These are phyloP conservation scores for Drosophila nikananu DNA, from an alignment of 1,140 invertebrate genomes.

Conservation along the genomic window DNA sequence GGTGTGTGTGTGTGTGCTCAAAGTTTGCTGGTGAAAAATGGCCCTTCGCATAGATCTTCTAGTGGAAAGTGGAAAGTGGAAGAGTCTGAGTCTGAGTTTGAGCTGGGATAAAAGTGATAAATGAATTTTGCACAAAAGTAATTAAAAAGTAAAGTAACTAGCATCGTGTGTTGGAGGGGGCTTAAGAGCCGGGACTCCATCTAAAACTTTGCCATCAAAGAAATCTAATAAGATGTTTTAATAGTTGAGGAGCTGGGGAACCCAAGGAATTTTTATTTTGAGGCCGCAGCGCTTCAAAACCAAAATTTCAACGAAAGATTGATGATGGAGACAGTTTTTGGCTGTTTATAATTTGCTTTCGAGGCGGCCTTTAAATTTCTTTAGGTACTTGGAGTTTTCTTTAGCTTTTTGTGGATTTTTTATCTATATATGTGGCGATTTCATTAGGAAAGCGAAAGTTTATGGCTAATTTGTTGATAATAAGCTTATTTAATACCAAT, in stretches of 20 bases:
- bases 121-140: slow-evolving; percentile 84
- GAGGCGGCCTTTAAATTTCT: background rate
- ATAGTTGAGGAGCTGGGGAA: slow-evolving; percentile 57
- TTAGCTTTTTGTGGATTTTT: background rate
- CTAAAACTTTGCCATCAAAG: slow-evolving; percentile 74
- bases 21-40: slow-evolving; percentile 81
- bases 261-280: slow-evolving; percentile 51
- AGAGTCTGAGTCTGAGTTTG: slow-evolving; percentile 63
- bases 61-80: slow-evolving; percentile 15
- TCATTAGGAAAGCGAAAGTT: background rate
- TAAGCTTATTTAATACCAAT: background rate
- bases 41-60: slow-evolving; percentile 74
- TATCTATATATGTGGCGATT: background rate
- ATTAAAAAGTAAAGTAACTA: slow-evolving; percentile 84
- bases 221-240: slow-evolving; percentile 84
- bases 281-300: slow-evolving; percentile 40
- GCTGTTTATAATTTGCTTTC: background rate
- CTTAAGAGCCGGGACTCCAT: slow-evolving; percentile 26
- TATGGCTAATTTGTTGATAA: background rate
- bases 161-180: slow-evolving; percentile 67
- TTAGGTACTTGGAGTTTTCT: background rate
- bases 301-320: slow-evolving; percentile 66
- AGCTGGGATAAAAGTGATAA: slow-evolving; percentile 83
- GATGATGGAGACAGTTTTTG: slow-evolving; percentile 34
- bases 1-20: slow-evolving; percentile 45